Conservation (phyloP, 2,113 vertebrate genomes). For the Procavia capensis region DNA sequence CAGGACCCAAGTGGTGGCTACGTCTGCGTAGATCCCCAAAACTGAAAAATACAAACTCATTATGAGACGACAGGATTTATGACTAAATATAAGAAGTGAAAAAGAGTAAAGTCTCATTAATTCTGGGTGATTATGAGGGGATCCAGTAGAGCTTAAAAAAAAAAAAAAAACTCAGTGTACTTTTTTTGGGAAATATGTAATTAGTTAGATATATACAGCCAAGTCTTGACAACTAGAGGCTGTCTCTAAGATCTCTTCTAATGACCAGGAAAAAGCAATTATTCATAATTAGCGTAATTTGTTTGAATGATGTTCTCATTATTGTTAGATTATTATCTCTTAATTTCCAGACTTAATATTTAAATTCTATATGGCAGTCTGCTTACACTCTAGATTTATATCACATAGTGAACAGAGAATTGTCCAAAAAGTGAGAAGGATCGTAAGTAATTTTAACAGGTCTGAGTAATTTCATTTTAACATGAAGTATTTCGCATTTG, state of each 20-base stretch:
- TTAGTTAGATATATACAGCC: not conserved
- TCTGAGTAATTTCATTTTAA: not conserved
- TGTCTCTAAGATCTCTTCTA: not conserved
- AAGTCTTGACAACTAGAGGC: not conserved
- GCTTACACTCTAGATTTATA: constrained; percentile 2
- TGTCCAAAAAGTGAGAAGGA: constrained; percentile 16
- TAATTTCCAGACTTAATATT: constrained; percentile 13
- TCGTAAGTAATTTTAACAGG: not conserved
- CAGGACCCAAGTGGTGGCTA: not conserved
- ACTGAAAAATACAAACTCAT: not conserved
- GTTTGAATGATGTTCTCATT: not conserved
- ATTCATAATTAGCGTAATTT: not conserved
- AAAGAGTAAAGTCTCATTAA: not conserved
- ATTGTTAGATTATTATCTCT: not conserved
- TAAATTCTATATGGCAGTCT: not conserved
- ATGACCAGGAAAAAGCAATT: constrained; percentile 10
- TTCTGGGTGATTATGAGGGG: not conserved
- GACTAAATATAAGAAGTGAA: not conserved
- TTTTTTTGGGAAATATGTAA: not conserved
- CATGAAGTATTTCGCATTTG: not conserved
- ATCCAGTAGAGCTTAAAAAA: not conserved
- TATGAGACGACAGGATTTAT: not conserved
- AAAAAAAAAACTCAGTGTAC: not conserved
- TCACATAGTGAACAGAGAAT: not conserved
- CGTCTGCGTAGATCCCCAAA: not conserved